These are phyloP conservation scores for Drosophila tsacasi DNA, from an alignment of 1,140 invertebrate genomes.

Conservation along the genomic window DNA sequence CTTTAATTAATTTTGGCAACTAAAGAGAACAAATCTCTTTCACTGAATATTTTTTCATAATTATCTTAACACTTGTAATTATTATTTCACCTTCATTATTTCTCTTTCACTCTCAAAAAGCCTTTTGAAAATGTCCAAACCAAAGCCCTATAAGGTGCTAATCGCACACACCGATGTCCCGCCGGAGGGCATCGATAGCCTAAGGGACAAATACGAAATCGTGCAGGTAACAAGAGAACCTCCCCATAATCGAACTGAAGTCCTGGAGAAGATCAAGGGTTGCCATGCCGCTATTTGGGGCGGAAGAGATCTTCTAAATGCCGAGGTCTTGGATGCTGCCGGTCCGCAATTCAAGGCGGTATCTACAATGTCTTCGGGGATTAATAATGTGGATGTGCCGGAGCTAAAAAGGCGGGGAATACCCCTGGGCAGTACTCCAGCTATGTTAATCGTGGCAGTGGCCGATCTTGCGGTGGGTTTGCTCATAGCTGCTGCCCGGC, in stretches of 20 bases:
- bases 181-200: slow-evolving; percentile 81
- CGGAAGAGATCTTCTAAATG: slow-evolving; percentile 90
- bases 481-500: slow-evolving; percentile 85
- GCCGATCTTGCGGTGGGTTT: slow-evolving; percentile 93
- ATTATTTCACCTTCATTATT: background rate
- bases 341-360: slow-evolving; percentile 93
- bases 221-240: slow-evolving; percentile 62
- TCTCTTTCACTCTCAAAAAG: background rate
- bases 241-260: slow-evolving; percentile 84
- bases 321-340: slow-evolving; percentile 89
- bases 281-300: slow-evolving; percentile 89
- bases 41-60: too few relatives aligned
- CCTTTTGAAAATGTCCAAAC: slow-evolving; percentile 46
- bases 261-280: slow-evolving; percentile 88
- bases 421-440: slow-evolving; percentile 94
- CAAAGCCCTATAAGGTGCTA: slow-evolving; percentile 79
- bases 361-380: slow-evolving; percentile 95
- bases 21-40: background rate
- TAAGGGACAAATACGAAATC: slow-evolving; percentile 71
- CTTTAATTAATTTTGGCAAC: background rate
- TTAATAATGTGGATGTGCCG: slow-evolving; percentile 91
- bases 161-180: slow-evolving; percentile 85
- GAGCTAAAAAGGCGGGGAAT: slow-evolving; percentile 90
- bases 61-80: background rate
- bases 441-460: slow-evolving; percentile 94